phyloP scores from a whole-genome alignment of 2,797 vertebrate genomes.

The Oreonectes daqikongensis region DNA sequence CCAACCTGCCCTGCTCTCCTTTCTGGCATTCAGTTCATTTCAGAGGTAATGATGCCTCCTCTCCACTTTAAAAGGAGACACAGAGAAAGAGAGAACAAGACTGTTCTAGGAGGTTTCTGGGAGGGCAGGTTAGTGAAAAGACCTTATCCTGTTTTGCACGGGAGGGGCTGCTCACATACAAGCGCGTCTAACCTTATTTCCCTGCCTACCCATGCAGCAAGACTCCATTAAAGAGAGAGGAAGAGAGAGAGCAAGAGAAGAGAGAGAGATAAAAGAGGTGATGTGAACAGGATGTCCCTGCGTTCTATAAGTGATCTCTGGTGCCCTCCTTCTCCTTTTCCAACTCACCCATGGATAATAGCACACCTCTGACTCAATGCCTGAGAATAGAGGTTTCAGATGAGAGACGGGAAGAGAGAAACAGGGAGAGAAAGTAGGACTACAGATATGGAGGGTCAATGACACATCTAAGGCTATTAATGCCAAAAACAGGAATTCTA shows the following conservation, averaged over 20 bases:
- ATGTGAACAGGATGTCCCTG: constrained; percentile 53
- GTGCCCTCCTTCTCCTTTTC: constrained; percentile 46
- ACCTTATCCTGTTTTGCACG: constrained; percentile 47
- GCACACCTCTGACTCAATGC: constrained; percentile 52
- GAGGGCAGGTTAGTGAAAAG: constrained; percentile 58
- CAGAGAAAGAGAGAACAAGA: constrained; percentile 12
- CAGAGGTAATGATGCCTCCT: constrained; percentile 58
- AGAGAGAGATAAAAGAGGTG: constrained; percentile 33
- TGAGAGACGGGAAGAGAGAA: constrained; percentile 5
- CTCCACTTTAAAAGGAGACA: constrained; percentile 51
- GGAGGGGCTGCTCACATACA: constrained; percentile 17
- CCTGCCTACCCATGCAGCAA: constrained; percentile 56
- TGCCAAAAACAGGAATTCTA: constrained; percentile 29
- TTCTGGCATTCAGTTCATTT: constrained; percentile 58
- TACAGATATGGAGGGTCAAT: constrained; percentile 39
- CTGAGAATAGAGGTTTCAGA: constrained; percentile 39
- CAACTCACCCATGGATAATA: constrained; percentile 55
- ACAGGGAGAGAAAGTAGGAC: neutral
- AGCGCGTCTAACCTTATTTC: constrained; percentile 51
- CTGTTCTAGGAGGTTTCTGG: constrained; percentile 28
- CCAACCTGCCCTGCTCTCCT: constrained; percentile 20
- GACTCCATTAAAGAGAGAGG: constrained; percentile 53
- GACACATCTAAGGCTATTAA: constrained; percentile 26
- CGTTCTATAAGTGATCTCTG: constrained; percentile 51
- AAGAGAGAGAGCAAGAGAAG: constrained; percentile 5